phyloP scores from a whole-genome alignment of 2,113 vertebrate genomes.

The Sturnus vulgaris region DNA sequence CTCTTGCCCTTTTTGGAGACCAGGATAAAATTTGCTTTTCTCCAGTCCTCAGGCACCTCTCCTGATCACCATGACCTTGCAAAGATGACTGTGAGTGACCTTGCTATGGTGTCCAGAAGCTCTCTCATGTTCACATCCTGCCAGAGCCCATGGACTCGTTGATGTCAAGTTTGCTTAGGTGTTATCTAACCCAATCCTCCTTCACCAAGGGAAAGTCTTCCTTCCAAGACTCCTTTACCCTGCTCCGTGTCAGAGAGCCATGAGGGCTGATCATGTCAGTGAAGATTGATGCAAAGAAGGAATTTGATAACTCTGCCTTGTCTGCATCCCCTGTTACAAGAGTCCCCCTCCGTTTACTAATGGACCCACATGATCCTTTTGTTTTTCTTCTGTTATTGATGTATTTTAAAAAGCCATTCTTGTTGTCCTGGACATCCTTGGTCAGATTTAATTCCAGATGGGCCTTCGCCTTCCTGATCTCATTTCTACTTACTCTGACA shows the following conservation, averaged over 20 bases:
- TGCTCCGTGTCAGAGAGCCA: background rate
- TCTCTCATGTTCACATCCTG: background rate
- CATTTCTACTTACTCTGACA: background rate
- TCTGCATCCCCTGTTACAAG: rapidly evolving
- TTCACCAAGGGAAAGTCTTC: background rate
- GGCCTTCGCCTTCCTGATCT: background rate
- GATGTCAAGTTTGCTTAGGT: background rate
- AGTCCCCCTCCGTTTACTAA: background rate
- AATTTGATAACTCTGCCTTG: background rate
- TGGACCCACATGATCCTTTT: background rate
- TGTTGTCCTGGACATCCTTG: background rate
- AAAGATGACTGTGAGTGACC: background rate
- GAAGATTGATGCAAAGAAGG: background rate
- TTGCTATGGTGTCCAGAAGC: rapidly evolving
- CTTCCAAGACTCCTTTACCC: background rate
- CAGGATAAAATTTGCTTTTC: background rate
- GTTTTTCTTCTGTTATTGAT: background rate
- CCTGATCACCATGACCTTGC: rapidly evolving
- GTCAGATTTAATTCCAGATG: background rate
- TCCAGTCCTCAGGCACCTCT: background rate
- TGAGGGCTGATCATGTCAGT: background rate
- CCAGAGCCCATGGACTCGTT: background rate
- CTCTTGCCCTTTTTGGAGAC: background rate
- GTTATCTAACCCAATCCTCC: background rate
- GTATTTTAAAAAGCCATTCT: background rate